Base-by-base conservation (phyloP, 1,140 invertebrate genomes). In the Drosophila sp. region DNA sequence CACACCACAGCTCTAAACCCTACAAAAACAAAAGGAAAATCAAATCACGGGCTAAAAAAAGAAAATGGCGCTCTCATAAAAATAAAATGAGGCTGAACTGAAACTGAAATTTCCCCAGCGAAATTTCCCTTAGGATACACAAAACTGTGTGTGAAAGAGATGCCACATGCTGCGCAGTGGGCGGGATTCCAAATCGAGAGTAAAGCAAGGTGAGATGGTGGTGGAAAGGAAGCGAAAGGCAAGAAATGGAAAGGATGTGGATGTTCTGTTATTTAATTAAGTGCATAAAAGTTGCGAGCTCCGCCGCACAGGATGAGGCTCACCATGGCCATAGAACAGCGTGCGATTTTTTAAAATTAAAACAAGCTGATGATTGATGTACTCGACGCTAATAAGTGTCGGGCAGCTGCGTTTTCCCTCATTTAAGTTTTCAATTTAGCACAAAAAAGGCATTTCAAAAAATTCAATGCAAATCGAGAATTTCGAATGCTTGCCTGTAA, bases 311-410 rank as follows among this genome's bases (percentile, higher is more conserved):
- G 66, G 64, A 76, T 68, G 68, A 40, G 47, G 38, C 60, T 41
- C 44, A 54, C 30, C 29, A 17, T 10, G 32, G 17, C 25, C 40
- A 55, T 29, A 23, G 47, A 81, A 80, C 79, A 82, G 80, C 76
- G 63, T 79, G 82, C 66, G 69, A 81, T 86, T 86, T 79, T 81
- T 86, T 85, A 70, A 86, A 86, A 76, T 86, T 86, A 86, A 86
- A 86, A 86, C 83, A 82, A 87, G 79, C 76, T 68, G 71, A 86
- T 86, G 82, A 86, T 86, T 86, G 82, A 86, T 86, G 82, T 86
- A 86, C 82, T 86, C 82, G 76, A 86, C 63, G 82, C 79, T 86
- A 87, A 86, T 82, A 80, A 86, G 83, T 77, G 75, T 74, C 74
- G 50, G 71, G 66, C 68, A 74, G 38, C 57, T 50, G 44, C 44